phyloP scores from a whole-genome alignment of 2,797 vertebrate genomes.

The Tympanoctomys barrerae region DNA sequence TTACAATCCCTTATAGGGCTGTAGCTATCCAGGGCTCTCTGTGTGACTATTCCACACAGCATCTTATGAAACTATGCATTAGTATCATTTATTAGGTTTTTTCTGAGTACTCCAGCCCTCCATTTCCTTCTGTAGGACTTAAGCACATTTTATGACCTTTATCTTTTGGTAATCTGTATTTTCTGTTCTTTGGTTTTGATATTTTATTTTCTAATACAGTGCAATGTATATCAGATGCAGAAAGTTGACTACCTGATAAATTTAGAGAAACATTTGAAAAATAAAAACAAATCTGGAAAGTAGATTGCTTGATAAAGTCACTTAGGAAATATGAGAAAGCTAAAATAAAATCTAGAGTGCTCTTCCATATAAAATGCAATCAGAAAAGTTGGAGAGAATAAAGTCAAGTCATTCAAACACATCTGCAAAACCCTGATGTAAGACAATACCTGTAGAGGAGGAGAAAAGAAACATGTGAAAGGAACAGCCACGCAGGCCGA shows the following conservation, averaged over 20 bases:
- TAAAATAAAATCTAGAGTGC: slow-evolving; percentile 64
- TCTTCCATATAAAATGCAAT: slow-evolving; percentile 67
- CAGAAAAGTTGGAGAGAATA: slow-evolving; percentile 64
- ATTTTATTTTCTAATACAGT: slow-evolving; percentile 80
- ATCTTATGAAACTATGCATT: neutral
- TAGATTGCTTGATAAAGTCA: slow-evolving; percentile 80
- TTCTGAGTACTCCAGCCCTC: slow-evolving; percentile 7
- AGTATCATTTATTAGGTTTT: slow-evolving; percentile 12
- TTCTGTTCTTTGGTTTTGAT: slow-evolving; percentile 73
- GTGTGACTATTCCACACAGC: neutral
- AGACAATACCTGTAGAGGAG: slow-evolving; percentile 29
- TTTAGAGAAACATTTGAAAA: slow-evolving; percentile 79
- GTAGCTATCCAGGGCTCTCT: neutral
- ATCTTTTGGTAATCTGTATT: slow-evolving; percentile 63
- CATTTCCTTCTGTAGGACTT: slow-evolving; percentile 52
- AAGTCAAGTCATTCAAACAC: slow-evolving; percentile 76
- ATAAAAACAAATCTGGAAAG: slow-evolving; percentile 78
- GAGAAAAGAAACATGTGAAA: slow-evolving; percentile 33
- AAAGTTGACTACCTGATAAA: slow-evolving; percentile 77
- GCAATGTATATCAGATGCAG: slow-evolving; percentile 69
- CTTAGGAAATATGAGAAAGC: slow-evolving; percentile 77
- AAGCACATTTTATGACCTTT: slow-evolving; percentile 61
- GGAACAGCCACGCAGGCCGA: slow-evolving; percentile 24
- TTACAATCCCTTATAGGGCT: neutral
- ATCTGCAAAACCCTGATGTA: slow-evolving; percentile 63